These are phyloP conservation scores for Eudyptes chrysolophus DNA, from an alignment of 2,113 vertebrate genomes.

Conservation along the genomic window DNA sequence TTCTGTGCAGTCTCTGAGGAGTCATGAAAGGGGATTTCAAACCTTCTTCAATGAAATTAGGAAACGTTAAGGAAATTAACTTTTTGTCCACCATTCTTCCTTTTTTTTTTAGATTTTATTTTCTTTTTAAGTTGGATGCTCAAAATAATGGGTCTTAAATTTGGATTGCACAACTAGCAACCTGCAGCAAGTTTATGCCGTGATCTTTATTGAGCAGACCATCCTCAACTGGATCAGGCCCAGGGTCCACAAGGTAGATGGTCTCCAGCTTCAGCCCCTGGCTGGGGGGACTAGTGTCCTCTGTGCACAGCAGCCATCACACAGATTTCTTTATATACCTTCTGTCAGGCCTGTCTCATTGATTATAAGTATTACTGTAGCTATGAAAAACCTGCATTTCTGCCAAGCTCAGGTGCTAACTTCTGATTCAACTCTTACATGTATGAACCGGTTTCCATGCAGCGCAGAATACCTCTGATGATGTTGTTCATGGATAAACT, in stretches of 20 bases:
- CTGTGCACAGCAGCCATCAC: neutral
- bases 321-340: neutral
- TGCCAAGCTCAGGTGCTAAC: neutral
- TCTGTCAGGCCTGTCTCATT: neutral
- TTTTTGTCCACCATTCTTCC: neutral
- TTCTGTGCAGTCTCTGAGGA: neutral
- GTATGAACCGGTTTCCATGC: neutral
- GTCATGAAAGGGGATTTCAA: neutral
- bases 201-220: neutral
- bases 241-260: neutral
- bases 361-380: neutral
- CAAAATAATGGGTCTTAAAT: neutral
- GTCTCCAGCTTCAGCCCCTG: neutral
- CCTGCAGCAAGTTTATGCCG: neutral
- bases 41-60: neutral
- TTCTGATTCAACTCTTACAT: neutral
- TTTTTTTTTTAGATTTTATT: neutral
- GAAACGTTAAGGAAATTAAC: neutral
- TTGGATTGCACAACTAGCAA: neutral
- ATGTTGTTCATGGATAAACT: neutral
- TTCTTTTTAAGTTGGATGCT: neutral
- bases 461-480: neutral
- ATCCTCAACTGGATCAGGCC: neutral
- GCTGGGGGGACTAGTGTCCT: neutral
- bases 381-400: neutral